A percentile compares a stretch with the other conserved stretches of the same genome.
phyloP scores from a whole-genome alignment of 2,888 invertebrate genomes.

The Xanthostigma xanthostigma region DNA sequence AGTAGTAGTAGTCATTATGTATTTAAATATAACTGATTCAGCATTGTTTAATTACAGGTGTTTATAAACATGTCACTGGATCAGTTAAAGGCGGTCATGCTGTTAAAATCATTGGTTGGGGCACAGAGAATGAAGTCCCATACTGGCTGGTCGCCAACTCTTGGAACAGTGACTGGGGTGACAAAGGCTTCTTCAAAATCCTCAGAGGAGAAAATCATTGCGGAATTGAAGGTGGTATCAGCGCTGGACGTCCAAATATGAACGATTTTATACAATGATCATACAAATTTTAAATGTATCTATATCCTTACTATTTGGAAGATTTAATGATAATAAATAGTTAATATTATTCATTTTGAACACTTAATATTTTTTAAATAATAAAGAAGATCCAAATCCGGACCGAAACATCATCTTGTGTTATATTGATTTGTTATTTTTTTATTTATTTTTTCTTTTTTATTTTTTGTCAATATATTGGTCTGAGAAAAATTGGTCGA shows the following conservation, averaged over 20 bases:
- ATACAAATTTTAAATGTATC: no score
- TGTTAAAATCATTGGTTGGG: slow-evolving; percentile 44
- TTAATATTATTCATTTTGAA: no score
- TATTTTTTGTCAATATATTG: no score
- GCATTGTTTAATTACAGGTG: slow-evolving; percentile 27
- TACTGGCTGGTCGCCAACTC: slow-evolving; percentile 48
- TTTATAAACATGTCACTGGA: slow-evolving; percentile 57
- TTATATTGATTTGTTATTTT: no score
- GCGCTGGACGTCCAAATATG: slow-evolving; percentile 6
- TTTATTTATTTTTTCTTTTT: no score
- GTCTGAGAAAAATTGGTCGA: no score
- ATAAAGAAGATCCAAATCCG: no score
- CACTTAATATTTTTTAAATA: no score
- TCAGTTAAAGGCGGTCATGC: slow-evolving; percentile 51
- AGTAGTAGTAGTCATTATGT: no score
- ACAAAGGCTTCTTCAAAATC: slow-evolving; percentile 40
- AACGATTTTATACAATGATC: slow-evolving; percentile 4
- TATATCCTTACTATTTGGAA: no score
- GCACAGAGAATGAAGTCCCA: slow-evolving; percentile 32
- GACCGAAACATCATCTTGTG: no score
- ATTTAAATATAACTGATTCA: background rate
- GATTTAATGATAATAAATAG: no score
- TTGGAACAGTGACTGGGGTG: slow-evolving; percentile 47
- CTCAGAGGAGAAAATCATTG: slow-evolving; percentile 26
- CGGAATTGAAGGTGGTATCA: slow-evolving; percentile 6